Conservation (phyloP, 2,797 vertebrate genomes). For the Acanthopagrus latus region DNA sequence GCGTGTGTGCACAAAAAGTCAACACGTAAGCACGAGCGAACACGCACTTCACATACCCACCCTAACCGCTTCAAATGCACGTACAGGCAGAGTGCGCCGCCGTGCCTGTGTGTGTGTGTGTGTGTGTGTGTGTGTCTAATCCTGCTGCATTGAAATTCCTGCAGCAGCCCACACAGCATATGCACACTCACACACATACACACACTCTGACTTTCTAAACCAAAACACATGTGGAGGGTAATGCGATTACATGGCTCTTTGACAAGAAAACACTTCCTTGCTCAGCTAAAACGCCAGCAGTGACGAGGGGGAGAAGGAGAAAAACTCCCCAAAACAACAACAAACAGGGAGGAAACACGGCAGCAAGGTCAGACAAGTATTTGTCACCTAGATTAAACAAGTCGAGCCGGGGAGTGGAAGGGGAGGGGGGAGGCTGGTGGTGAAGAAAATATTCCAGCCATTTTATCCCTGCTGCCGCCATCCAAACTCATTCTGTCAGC, state of each 20-base stretch:
- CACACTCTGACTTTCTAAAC: slow-evolving; percentile 60
- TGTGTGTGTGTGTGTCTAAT: slow-evolving; percentile 32
- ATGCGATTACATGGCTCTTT: slow-evolving; percentile 81
- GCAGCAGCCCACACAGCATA: slow-evolving; percentile 32
- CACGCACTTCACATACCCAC: background rate
- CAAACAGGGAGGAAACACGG: slow-evolving; percentile 46
- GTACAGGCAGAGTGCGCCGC: slow-evolving; percentile 8
- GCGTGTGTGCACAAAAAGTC: slow-evolving; percentile 51
- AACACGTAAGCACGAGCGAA: slow-evolving; percentile 25
- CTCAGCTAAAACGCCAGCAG: slow-evolving; percentile 64
- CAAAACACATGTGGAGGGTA: slow-evolving; percentile 78
- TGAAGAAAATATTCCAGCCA: slow-evolving; percentile 69
- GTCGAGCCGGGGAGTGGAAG: slow-evolving; percentile 29
- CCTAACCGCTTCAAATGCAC: slow-evolving; percentile 20
- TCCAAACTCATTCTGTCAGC: slow-evolving; percentile 75
- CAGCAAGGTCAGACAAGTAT: slow-evolving; percentile 71
- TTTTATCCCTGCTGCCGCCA: slow-evolving; percentile 64
- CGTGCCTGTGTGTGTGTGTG: background rate
- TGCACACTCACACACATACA: slow-evolving; percentile 31
- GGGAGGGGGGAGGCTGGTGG: background rate
- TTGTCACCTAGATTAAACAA: slow-evolving; percentile 73
- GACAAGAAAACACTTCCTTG: slow-evolving; percentile 74
- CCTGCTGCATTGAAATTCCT: slow-evolving; percentile 33
- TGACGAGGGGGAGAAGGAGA: slow-evolving; percentile 53
- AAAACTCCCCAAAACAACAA: slow-evolving; percentile 58